Conservation (phyloP, 2,797 vertebrate genomes). For the Podarcis lilfordi region DNA sequence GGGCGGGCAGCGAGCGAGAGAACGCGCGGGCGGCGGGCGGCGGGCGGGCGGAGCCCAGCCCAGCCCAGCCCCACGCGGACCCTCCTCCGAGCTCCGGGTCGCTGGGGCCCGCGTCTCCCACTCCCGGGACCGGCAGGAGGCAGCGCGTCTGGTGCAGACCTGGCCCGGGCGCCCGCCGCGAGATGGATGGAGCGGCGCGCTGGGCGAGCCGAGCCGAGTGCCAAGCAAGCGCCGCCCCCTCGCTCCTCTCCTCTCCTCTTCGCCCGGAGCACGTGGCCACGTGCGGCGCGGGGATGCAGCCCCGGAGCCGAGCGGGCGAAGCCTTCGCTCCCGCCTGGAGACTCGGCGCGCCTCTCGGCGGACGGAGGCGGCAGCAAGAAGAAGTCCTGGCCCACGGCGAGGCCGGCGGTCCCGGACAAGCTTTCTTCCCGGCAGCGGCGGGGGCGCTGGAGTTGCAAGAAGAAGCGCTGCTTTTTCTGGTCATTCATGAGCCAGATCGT, state of each 20-base stretch:
- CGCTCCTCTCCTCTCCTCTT: background rate
- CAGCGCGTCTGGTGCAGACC: background rate
- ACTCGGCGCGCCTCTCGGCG: background rate
- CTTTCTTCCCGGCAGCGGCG: background rate
- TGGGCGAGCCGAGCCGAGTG: too few relatives aligned
- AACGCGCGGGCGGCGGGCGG: background rate
- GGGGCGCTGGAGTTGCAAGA: background rate
- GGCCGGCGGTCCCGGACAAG: background rate
- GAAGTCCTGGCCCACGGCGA: background rate
- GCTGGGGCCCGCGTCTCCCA: constrained; percentile 11
- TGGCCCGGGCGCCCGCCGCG: background rate
- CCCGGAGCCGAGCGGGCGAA: background rate
- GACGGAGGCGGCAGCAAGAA: background rate
- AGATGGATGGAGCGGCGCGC: background rate
- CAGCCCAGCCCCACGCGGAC: constrained; percentile 22
- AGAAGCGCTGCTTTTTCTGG: background rate
- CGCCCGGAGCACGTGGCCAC: background rate
- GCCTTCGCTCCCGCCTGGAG: background rate
- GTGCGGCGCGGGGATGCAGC: background rate
- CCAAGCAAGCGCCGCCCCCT: background rate
- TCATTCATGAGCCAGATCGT: background rate
- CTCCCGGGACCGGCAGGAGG: background rate
- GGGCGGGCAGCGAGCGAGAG: constrained; percentile 26
- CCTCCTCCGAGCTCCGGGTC: constrained; percentile 7
- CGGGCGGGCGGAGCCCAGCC: constrained; percentile 14